Base-by-base conservation (phyloP, 92 coral and sea anemone species). In the Ricordea florida region DNA sequence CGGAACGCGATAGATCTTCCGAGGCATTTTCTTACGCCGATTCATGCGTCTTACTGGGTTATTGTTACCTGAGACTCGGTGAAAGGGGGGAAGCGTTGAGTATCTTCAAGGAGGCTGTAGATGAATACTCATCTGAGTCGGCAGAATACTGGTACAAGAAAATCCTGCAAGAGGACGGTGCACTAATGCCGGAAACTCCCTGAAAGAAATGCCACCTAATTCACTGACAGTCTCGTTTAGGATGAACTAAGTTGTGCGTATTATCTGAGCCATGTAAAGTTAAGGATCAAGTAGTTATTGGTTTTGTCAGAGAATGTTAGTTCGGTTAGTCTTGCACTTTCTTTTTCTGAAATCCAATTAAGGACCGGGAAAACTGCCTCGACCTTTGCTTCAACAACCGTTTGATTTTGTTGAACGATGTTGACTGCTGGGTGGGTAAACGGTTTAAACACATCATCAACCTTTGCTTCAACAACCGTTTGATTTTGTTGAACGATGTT, bases 71-170 rank as follows among this genome's bases (percentile, higher is more conserved):
- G 74, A 44, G 18, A 38, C 16, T 66, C 4, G 74, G 74, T 0
- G 74, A 66, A 9, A 10, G 40, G 21, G 74, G 45, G 9, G 74
- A 66, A 66, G 74, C 74, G 3, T 15, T 66, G 22, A 23, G 20
- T n/a, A 10, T 45, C n/a, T 66, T 66, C 57, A 66, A 45, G 41
- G 74, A 66, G 27, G 74, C 74, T 44, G 74, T 66, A 18, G 74
- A 66, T 47, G 74, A 66, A 10, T n/a, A 66, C 61, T 21, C 0
- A 18, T 45, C 41, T n/a, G 42, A 66, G 36, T 2, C 62, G 15
- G 74, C 38, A 3, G 26, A 66, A 13, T 47, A 24, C 38, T 66
- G 74, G 74, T 37, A 55, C 62, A 14, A 55, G n/a, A 55, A 55
- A 14, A 55, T 55, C 10, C 10, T 55, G 0, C 62, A 30, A 55